phyloP scores from a whole-genome alignment of 2,797 vertebrate genomes.

The Avahi laniger region DNA sequence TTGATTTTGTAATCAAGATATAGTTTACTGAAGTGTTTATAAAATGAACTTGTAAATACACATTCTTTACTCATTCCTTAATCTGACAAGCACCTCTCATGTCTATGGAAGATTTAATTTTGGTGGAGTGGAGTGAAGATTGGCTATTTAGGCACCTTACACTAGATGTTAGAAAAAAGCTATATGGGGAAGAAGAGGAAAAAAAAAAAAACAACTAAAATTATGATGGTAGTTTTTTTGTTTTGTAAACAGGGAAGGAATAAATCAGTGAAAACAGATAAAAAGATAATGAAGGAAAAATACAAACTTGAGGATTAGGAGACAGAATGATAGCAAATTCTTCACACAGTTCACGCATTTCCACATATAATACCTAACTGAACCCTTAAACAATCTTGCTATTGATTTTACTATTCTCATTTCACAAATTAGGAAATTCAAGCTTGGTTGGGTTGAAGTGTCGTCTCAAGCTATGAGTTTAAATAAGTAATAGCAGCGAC shows the following conservation, averaged over 20 bases:
- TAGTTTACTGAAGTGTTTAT: slow-evolving; percentile 75
- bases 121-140: not conserved
- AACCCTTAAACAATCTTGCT: not conserved
- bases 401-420: not conserved
- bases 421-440: not conserved
- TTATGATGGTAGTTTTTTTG: not conserved
- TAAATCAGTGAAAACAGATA: not conserved
- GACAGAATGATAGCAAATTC: not conserved
- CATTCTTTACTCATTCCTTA: slow-evolving; percentile 53
- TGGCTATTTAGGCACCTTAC: not conserved
- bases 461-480: not conserved
- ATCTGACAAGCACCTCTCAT: slow-evolving; percentile 42
- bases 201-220: not conserved
- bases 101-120: slow-evolving; percentile 11
- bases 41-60: slow-evolving; percentile 68
- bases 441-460: not conserved
- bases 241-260: not conserved
- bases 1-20: slow-evolving; percentile 80
- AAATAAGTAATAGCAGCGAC: not conserved
- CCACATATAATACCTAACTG: not conserved
- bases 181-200: not conserved
- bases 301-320: not conserved
- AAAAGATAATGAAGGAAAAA: not conserved
- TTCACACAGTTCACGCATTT: not conserved
- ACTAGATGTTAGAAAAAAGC: not conserved